A percentile compares a stretch with the other conserved stretches of the same genome.
Evolutionary conservation across 2,888 invertebrate genomes (phyloP).

Genomic region (Craniophora ligustri): DNA sequence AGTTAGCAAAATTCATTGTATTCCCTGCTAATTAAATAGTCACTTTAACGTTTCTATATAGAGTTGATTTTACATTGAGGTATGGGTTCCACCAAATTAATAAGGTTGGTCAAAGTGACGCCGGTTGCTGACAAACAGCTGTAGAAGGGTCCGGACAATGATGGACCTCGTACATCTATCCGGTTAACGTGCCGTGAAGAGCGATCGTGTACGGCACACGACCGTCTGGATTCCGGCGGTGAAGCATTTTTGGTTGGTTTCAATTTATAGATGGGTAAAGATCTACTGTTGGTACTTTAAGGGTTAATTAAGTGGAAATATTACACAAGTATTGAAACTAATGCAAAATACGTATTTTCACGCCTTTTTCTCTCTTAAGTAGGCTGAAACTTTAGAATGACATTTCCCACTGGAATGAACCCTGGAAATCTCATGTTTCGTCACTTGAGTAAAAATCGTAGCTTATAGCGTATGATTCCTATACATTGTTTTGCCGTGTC

Average conservation of each 20-base stretch:
- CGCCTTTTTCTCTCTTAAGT: too few species aligned
- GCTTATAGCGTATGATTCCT: too few species aligned
- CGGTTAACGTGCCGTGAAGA: slow-evolving; percentile 65
- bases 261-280: slow-evolving; percentile 19
- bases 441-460: too few species aligned
- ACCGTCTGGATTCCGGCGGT: slow-evolving; percentile 31
- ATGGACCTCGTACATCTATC: slow-evolving; percentile 65
- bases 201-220: slow-evolving; percentile 56
- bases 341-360: too few species aligned
- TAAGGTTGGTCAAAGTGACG: slow-evolving; percentile 54
- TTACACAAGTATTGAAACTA: too few species aligned
- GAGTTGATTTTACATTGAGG: slow-evolving; percentile 37
- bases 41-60: slow-evolving; percentile 33
- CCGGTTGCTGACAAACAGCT: slow-evolving; percentile 64
- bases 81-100: slow-evolving; percentile 60
- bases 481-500: too few species aligned
- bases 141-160: slow-evolving; percentile 62
- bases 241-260: slow-evolving; percentile 18
- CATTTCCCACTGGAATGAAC: too few species aligned
- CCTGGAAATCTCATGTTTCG: too few species aligned
- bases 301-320: background rate
- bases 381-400: too few species aligned
- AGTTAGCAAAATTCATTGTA: slow-evolving; percentile 56
- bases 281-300: background rate
- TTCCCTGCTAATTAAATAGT: slow-evolving; percentile 16